These are phyloP conservation scores for Ditylenchus dipsaci DNA, from an alignment of 1,140 invertebrate species.

Conservation along the genomic window DNA sequence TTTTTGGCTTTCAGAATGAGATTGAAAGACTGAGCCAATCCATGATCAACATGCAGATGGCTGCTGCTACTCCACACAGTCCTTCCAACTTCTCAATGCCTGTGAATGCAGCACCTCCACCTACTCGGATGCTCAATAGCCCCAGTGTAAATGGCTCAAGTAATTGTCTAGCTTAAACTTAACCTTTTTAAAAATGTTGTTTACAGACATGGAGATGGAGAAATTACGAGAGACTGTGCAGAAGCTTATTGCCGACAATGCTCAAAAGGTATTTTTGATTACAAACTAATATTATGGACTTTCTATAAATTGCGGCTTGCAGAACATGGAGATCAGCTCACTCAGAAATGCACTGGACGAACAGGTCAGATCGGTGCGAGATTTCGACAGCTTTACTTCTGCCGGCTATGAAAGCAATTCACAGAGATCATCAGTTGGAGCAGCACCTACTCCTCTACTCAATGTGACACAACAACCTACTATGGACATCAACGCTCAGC, in stretches of 20 bases:
- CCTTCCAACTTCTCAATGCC: slow-evolving; percentile 24
- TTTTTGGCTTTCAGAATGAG: not conserved
- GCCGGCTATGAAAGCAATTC: not conserved
- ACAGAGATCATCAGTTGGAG: slow-evolving; percentile 11
- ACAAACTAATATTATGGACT: no score
- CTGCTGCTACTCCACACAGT: slow-evolving; percentile 14
- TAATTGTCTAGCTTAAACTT: not conserved
- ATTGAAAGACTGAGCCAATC: not conserved
- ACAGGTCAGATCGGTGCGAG: slow-evolving; percentile 26
- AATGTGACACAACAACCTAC: not conserved
- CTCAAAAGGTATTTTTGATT: slow-evolving; percentile 60
- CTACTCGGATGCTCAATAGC: not conserved
- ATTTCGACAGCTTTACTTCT: slow-evolving; percentile 3
- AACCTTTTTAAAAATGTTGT: not conserved
- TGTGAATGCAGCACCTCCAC: slow-evolving; percentile 9
- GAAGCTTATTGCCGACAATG: slow-evolving; percentile 62
- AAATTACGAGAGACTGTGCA: slow-evolving; percentile 62
- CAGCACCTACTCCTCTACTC: not conserved
- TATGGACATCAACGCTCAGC: slow-evolving; percentile 49
- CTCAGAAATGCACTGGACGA: slow-evolving; percentile 59
- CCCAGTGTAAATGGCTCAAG: slow-evolving; percentile 7
- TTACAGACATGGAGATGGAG: slow-evolving; percentile 61
- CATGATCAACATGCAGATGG: not conserved
- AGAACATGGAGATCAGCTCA: slow-evolving; percentile 61
- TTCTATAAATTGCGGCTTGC: slow-evolving; percentile 8